Conservation (phyloP, 2,113 vertebrate species). For the Chlorodrepanis virens region DNA sequence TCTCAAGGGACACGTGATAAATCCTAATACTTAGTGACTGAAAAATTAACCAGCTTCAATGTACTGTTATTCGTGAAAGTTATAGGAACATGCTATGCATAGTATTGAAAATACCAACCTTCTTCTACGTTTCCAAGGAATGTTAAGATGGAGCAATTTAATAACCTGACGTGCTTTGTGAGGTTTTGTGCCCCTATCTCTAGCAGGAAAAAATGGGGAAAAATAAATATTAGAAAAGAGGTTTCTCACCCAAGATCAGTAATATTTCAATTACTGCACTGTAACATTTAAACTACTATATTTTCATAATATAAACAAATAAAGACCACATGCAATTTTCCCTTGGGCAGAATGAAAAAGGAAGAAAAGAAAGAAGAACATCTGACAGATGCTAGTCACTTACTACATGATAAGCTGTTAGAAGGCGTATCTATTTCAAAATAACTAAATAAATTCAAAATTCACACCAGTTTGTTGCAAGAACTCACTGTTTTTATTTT, state of each 20-base stretch:
- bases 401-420: constrained; percentile 1
- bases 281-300: background rate
- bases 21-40: background rate
- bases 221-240: background rate
- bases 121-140: background rate
- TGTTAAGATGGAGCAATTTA: background rate
- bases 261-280: background rate
- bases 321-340: background rate
- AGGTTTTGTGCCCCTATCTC: background rate
- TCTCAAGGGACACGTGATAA: background rate
- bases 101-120: background rate
- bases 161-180: background rate
- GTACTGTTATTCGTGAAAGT: background rate
- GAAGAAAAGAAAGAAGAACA: background rate
- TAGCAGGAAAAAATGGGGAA: background rate
- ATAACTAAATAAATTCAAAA: constrained; percentile 49
- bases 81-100: background rate
- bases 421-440: background rate
- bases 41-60: background rate
- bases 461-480: constrained; percentile 38
- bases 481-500: constrained; percentile 35
- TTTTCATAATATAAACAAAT: background rate
- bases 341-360: background rate
- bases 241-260: background rate
- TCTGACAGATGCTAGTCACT: constrained; percentile 23